Conservation (phyloP, 2,888 invertebrate genomes). For the Lochmaea crataegi region DNA sequence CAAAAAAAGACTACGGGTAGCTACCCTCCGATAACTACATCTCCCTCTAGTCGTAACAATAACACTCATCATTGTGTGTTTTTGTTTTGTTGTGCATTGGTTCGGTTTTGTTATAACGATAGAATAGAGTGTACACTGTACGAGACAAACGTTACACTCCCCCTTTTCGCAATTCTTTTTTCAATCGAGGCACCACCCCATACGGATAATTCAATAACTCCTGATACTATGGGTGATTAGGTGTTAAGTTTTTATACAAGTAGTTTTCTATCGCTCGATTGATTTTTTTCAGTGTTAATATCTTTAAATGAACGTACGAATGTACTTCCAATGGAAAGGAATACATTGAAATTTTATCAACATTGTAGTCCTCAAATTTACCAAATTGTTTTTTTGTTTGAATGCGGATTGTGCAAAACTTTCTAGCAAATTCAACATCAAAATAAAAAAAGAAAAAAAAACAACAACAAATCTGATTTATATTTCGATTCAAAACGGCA, state of each 20-base stretch:
- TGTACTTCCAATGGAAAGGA: no score
- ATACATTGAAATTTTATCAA: no score
- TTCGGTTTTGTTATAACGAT: slow-evolving; percentile 4
- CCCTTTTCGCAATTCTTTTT: background rate
- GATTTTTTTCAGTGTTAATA: no score
- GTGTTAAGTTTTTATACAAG: background rate
- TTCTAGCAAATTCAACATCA: background rate
- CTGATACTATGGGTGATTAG: background rate
- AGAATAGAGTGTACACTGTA: background rate
- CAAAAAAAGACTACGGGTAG: background rate
- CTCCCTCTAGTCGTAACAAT: slow-evolving; percentile 1
- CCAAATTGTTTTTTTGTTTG: no score
- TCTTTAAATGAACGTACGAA: no score
- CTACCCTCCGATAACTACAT: background rate
- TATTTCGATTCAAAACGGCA: slow-evolving; percentile 42
- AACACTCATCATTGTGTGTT: slow-evolving; percentile 20
- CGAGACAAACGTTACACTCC: background rate
- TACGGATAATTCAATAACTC: background rate
- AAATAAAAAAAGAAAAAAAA: background rate
- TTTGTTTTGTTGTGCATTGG: slow-evolving; percentile 13
- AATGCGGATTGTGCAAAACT: background rate
- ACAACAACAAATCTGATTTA: slow-evolving; percentile 13
- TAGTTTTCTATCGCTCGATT: no score
- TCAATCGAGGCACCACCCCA: background rate
- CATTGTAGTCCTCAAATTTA: no score